Conservation (phyloP, 1,140 invertebrate species). For the Trachymyrmex cornetzi region DNA sequence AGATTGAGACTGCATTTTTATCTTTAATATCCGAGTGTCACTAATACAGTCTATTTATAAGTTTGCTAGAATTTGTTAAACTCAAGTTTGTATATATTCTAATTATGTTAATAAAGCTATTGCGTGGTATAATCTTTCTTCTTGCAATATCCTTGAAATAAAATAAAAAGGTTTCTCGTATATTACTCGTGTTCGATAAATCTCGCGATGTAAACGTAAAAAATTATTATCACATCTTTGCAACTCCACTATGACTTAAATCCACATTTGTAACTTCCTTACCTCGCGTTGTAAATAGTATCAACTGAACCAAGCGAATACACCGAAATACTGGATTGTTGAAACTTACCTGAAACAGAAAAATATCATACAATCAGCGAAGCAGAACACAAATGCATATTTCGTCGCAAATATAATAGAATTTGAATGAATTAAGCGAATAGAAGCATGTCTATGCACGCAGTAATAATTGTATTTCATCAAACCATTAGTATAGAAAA, state of each 20-base stretch:
- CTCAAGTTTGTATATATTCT: background rate
- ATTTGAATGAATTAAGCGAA: background rate
- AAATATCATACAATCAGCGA: background rate
- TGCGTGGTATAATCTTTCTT: background rate
- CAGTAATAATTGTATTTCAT: background rate
- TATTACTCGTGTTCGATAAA: background rate
- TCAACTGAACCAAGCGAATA: slow-evolving; percentile 1
- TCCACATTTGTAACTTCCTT: slow-evolving; percentile 26
- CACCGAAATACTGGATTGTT: background rate
- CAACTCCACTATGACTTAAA: background rate
- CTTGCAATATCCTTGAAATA: background rate
- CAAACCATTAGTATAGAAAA: no score
- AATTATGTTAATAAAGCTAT: slow-evolving; percentile 9
- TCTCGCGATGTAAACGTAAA: background rate
- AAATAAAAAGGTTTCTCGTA: background rate
- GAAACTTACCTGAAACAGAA: slow-evolving; percentile 48
- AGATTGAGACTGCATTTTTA: slow-evolving; percentile 29
- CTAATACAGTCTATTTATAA: slow-evolving; percentile 34
- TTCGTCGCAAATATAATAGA: background rate
- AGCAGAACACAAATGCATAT: background rate
- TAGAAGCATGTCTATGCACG: no score
- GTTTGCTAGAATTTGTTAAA: slow-evolving; percentile 9
- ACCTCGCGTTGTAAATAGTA: slow-evolving; percentile 14
- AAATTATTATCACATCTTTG: slow-evolving; percentile 9
- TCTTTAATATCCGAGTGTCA: background rate